A percentile compares a stretch with the other conserved stretches of the same genome.
Conservation (phyloP, 1,140 invertebrate species). For the Lordiphosa collinella region DNA sequence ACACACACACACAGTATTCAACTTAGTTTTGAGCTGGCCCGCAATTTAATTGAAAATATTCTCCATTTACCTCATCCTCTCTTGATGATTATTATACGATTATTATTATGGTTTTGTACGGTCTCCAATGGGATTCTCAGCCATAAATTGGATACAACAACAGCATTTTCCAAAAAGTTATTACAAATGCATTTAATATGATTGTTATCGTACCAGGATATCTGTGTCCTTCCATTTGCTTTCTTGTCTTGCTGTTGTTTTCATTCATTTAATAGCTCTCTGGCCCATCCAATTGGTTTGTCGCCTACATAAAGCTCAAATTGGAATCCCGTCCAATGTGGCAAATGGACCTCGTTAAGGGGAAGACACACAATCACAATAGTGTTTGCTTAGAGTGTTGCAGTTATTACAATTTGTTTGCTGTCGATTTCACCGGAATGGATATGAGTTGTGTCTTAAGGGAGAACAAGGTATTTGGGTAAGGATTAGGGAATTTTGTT, state of each 20-base stretch:
- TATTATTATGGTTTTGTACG: neutral
- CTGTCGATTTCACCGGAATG: too few species aligned
- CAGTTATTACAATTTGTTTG: constrained; percentile 24
- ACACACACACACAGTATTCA: neutral
- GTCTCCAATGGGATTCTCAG: constrained; percentile 30
- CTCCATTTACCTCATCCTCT: constrained; percentile 4
- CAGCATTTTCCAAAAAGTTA: neutral
- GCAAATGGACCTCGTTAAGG: constrained; percentile 29
- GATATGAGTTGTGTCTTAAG: too few species aligned
- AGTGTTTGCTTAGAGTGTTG: constrained; percentile 5
- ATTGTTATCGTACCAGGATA: constrained; percentile 9
- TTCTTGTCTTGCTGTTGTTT: neutral
- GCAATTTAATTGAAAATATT: constrained; percentile 56
- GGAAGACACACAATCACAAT: constrained; percentile 30
- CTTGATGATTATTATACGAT: neutral
- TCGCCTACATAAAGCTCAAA: constrained; percentile 31
- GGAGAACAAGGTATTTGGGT: too few species aligned
- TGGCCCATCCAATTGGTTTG: constrained; percentile 36
- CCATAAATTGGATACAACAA: too few species aligned
- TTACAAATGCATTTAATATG: constrained; percentile 23
- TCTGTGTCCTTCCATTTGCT: neutral
- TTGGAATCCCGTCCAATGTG: constrained; percentile 31
- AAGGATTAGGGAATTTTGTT: too few species aligned
- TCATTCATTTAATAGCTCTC: neutral
- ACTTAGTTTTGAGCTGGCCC: too few species aligned